phyloP scores from a whole-genome alignment of 2,888 invertebrate genomes.

The Charanyca ferruginea region DNA sequence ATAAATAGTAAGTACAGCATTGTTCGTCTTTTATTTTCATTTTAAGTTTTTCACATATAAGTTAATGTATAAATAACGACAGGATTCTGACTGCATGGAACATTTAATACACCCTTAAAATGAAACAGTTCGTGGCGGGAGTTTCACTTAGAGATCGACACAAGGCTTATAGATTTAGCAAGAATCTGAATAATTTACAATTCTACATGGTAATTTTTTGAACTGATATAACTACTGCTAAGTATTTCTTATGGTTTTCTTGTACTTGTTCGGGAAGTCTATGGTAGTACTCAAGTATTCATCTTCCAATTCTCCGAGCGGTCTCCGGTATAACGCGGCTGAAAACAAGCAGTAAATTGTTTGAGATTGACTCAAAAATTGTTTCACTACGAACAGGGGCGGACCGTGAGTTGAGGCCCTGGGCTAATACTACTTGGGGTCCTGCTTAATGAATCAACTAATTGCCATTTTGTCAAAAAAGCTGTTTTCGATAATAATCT shows the following conservation, averaged over 20 bases:
- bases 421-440: too few species aligned
- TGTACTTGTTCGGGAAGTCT: constrained; percentile 72
- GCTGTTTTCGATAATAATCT: too few species aligned
- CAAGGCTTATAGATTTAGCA: not conserved
- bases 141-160: not conserved
- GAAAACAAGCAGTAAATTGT: constrained; percentile 27
- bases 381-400: too few species aligned
- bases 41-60: constrained; percentile 15
- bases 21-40: constrained; percentile 42
- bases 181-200: not conserved
- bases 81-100: too few species aligned
- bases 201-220: not conserved
- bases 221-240: not conserved
- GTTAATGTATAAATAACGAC: constrained; percentile 18
- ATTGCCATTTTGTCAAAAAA: too few species aligned
- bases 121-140: too few species aligned
- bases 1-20: constrained; percentile 33
- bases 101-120: too few species aligned
- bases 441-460: too few species aligned
- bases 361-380: too few species aligned
- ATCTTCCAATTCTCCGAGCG: constrained; percentile 68
- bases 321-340: constrained; percentile 71
- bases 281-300: constrained; percentile 75
- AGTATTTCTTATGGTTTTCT: constrained; percentile 52
- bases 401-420: too few species aligned